These are phyloP conservation scores for Myxocyprinus asiaticus DNA, from an alignment of 2,113 vertebrate species.

Conservation along the genomic window DNA sequence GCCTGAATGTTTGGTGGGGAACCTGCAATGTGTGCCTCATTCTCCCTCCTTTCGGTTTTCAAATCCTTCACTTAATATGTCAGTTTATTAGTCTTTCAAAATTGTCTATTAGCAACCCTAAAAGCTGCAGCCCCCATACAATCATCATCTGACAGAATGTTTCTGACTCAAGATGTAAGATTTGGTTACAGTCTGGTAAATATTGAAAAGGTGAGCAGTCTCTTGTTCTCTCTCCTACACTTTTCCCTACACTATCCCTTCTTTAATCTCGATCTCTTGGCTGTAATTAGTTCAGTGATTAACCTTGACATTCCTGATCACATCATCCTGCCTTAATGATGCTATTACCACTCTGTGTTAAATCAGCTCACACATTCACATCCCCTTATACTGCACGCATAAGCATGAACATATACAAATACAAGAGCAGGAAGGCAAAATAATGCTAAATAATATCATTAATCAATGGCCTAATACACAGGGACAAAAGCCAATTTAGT, in stretches of 20 bases:
- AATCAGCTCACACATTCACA: slow-evolving; percentile 42
- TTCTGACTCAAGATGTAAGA: slow-evolving; percentile 4
- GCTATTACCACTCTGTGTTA: slow-evolving; percentile 42
- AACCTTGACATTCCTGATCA: slow-evolving; percentile 53
- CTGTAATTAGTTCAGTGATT: slow-evolving; percentile 55
- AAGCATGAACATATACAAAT: slow-evolving; percentile 19
- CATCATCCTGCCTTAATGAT: slow-evolving; percentile 52
- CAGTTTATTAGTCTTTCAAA: slow-evolving; percentile 9
- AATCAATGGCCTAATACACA: background rate
- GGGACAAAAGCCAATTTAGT: background rate
- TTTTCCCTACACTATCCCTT: background rate
- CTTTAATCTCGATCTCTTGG: slow-evolving; percentile 40
- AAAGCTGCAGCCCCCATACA: slow-evolving; percentile 7
- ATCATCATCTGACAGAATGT: slow-evolving; percentile 10
- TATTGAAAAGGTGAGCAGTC: slow-evolving; percentile 10
- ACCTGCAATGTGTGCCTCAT: slow-evolving; percentile 17
- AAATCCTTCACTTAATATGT: background rate
- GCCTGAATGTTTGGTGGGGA: slow-evolving; percentile 15
- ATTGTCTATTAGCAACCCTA: slow-evolving; percentile 10
- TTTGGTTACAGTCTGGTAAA: slow-evolving; percentile 27
- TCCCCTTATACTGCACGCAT: slow-evolving; percentile 1
- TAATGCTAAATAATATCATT: background rate
- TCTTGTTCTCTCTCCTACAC: too few species aligned
- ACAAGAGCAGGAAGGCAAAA: background rate
- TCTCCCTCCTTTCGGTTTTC: background rate